Conservation (phyloP, 2,888 invertebrate species). For the Lingula anatina region DNA sequence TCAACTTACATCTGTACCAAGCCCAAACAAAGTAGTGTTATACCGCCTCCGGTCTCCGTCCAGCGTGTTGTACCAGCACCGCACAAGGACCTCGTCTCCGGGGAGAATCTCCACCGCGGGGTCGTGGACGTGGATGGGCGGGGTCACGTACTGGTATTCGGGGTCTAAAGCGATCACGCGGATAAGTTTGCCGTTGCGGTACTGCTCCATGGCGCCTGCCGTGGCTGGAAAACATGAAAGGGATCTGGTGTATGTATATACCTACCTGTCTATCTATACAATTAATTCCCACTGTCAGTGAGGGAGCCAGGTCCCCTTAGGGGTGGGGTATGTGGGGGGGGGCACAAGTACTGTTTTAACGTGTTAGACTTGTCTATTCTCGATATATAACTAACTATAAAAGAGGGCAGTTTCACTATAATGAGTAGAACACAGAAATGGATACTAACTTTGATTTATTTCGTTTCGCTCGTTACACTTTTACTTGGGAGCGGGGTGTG, state of each 20-base stretch:
- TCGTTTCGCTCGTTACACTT: too few relatives aligned
- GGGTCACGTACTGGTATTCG: constrained; percentile 12
- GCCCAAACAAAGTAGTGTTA: too few relatives aligned
- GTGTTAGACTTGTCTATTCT: too few relatives aligned
- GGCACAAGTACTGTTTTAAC: too few relatives aligned
- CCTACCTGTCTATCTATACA: constrained; percentile 1
- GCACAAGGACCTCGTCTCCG: constrained; percentile 30
- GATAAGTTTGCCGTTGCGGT: constrained; percentile 10
- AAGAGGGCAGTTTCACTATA: too few relatives aligned
- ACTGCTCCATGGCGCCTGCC: constrained; percentile 13
- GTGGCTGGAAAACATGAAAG: constrained; percentile 12
- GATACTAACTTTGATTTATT: too few relatives aligned
- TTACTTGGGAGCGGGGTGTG: too few relatives aligned
- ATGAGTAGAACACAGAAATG: too few relatives aligned
- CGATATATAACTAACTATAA: too few relatives aligned
- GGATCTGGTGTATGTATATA: constrained; percentile 9
- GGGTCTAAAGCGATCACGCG: constrained; percentile 13
- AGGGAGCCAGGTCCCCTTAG: neutral
- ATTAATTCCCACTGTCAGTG: neutral
- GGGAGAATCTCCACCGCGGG: constrained; percentile 17
- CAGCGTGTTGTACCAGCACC: constrained; percentile 23
- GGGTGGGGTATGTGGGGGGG: too few relatives aligned
- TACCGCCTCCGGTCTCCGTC: too few relatives aligned
- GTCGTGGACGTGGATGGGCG: constrained; percentile 17
- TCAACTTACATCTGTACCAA: too few relatives aligned